phyloP scores from a whole-genome alignment of 2,113 vertebrate genomes.

The Setophaga kirtlandii region DNA sequence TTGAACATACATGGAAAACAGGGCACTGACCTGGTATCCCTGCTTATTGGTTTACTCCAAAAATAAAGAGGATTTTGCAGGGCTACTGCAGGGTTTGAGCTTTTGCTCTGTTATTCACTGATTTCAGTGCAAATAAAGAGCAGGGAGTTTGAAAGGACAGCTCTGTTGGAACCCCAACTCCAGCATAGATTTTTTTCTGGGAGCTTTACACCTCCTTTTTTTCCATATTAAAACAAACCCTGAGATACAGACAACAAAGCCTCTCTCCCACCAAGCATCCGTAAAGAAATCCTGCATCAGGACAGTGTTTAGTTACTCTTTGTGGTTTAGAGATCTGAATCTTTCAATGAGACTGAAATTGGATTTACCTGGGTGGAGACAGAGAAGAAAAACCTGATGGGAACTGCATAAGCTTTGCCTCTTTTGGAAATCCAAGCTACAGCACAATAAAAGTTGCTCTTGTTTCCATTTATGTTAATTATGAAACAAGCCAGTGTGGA shows the following conservation, averaged over 20 bases:
- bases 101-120: neutral
- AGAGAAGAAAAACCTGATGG: neutral
- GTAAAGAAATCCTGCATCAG: neutral
- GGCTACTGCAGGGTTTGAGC: neutral
- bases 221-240: neutral
- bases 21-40: neutral
- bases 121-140: neutral
- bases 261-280: neutral
- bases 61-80: neutral
- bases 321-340: neutral
- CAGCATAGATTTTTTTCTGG: neutral
- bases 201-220: neutral
- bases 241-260: neutral
- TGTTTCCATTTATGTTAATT: neutral
- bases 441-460: neutral
- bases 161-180: neutral
- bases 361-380: neutral
- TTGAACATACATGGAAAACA: neutral
- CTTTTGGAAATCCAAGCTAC: neutral
- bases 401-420: neutral
- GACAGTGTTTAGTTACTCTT: neutral
- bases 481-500: neutral
- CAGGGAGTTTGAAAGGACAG: neutral
- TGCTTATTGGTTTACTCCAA: neutral
- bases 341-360: neutral